Percentiles rank a stretch among this genome's conserved stretches.
Evolutionary conservation across 2,113 vertebrate species (phyloP).

Genomic region (Datnioides undecimradiatus): DNA sequence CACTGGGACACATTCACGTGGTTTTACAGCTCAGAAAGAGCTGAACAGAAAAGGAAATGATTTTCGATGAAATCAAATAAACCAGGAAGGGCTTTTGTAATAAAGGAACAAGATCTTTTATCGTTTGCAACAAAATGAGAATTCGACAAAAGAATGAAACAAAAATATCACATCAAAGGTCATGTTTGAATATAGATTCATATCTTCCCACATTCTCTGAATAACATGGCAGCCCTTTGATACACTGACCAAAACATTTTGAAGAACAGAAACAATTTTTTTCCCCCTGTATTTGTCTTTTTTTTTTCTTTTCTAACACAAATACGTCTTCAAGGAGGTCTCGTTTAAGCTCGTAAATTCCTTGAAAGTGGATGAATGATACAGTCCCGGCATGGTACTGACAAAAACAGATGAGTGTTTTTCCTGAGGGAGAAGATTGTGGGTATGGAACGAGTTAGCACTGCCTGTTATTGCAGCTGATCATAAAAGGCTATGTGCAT

Average conservation of each 20-base stretch:
- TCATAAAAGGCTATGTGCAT: constrained; percentile 76
- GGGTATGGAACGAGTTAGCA: constrained; percentile 80
- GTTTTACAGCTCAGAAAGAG: not conserved
- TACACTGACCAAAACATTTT: constrained; percentile 42
- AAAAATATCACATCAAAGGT: constrained; percentile 51
- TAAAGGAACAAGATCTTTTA: constrained; percentile 22
- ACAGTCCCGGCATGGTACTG: constrained; percentile 73
- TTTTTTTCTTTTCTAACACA: constrained; percentile 40
- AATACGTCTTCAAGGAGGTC: constrained; percentile 77
- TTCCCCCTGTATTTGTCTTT: constrained; percentile 17
- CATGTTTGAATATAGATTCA: constrained; percentile 51
- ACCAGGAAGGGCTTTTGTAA: constrained; percentile 1
- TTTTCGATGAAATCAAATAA: not conserved
- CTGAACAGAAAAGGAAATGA: not conserved
- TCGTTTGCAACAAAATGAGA: constrained; percentile 44
- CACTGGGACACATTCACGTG: not conserved
- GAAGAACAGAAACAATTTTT: constrained; percentile 52
- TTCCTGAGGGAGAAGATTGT: constrained; percentile 71
- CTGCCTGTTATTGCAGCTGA: constrained; percentile 83
- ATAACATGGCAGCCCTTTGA: constrained; percentile 52
- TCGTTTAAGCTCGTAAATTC: constrained; percentile 75
- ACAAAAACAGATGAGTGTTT: constrained; percentile 80
- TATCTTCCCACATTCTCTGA: constrained; percentile 47
- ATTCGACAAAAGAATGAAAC: constrained; percentile 26
- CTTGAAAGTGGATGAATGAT: constrained; percentile 76